A percentile compares a stretch with the other conserved stretches of the same genome.
Evolutionary conservation across 2,888 invertebrate species (phyloP).

Genomic region (Folsomia candida): DNA sequence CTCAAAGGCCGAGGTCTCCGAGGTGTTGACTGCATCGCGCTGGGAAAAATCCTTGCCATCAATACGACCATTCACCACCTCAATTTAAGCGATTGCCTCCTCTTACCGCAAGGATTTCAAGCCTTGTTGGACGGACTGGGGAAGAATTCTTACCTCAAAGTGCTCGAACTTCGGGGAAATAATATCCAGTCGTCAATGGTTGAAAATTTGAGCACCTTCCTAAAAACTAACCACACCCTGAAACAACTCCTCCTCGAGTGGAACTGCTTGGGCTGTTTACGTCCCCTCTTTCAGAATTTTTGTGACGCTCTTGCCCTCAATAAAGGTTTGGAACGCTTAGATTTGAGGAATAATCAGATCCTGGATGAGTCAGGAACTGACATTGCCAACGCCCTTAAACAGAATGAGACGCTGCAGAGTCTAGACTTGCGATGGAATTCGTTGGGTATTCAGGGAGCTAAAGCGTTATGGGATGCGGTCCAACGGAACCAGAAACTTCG

Average conservation of each 20-base stretch:
- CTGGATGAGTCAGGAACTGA: conserved; percentile 53
- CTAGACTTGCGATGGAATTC: conserved; percentile 55
- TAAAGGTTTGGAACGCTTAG: conserved; percentile 53
- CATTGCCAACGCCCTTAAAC: conserved; percentile 52
- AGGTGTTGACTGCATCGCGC: conserved; percentile 50
- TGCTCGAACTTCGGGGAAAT: conserved; percentile 54
- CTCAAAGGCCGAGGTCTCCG: conserved; percentile 48
- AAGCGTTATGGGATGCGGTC: conserved; percentile 52
- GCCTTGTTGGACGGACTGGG: conserved; percentile 53
- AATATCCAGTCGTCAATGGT: conserved; percentile 53
- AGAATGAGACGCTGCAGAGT: conserved; percentile 53
- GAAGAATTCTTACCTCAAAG: conserved; percentile 53
- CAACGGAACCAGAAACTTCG: conserved; percentile 52
- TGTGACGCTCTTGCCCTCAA: conserved; percentile 54
- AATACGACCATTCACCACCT: conserved; percentile 53
- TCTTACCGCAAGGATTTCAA: conserved; percentile 54
- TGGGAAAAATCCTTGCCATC: conserved; percentile 54
- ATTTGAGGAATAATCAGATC: conserved; percentile 55
- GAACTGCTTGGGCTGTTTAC: conserved; percentile 54
- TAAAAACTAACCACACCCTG: conserved; percentile 53
- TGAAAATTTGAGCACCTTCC: conserved; percentile 53
- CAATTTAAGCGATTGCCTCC: conserved; percentile 55
- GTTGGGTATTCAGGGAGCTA: conserved; percentile 54
- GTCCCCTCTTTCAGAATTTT: conserved; percentile 53
- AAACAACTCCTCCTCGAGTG: conserved; percentile 54